Percentiles rank a stretch among this genome's conserved stretches.
These are phyloP conservation scores for Augochlora pura DNA, from an alignment of 1,140 invertebrate genomes.

Conservation along the genomic window DNA sequence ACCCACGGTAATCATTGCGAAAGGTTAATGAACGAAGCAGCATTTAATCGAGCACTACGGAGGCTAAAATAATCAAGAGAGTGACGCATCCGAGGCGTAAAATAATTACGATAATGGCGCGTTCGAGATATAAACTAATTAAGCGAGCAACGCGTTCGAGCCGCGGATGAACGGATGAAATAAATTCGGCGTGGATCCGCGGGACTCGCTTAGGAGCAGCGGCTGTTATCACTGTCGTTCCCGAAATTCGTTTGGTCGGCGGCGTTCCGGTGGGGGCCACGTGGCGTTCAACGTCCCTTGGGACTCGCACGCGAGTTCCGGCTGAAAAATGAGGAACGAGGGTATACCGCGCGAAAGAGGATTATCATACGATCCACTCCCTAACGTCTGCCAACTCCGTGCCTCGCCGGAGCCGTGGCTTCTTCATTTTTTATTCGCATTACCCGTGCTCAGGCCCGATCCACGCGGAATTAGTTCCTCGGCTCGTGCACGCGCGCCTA, in stretches of 20 bases:
- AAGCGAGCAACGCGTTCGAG: no score
- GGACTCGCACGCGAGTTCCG: slow-evolving; percentile 1
- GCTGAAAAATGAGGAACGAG: slow-evolving; percentile 1
- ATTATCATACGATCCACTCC: slow-evolving; percentile 33
- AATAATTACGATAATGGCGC: no score
- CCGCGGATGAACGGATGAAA: background rate
- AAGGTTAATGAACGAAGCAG: no score
- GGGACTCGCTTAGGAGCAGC: background rate
- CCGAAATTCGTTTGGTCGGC: background rate
- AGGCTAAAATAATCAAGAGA: no score
- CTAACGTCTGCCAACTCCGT: background rate
- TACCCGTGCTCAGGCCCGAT: background rate
- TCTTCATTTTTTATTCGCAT: slow-evolving; percentile 40
- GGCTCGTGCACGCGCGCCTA: background rate
- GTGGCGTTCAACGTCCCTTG: background rate
- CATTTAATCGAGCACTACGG: no score
- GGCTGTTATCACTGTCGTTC: background rate
- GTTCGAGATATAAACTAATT: no score
- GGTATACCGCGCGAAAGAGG: slow-evolving; percentile 5
- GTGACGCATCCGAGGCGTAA: no score
- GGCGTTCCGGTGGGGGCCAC: background rate
- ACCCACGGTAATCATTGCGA: no score
- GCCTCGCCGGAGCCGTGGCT: background rate
- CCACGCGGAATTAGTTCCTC: slow-evolving; percentile 42
- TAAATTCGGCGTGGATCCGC: background rate